Evolutionary conservation across 2,888 invertebrate species (phyloP), one percentile per base, ranked within the genome.

Genomic region (Platycheirus albimanus): DNA sequence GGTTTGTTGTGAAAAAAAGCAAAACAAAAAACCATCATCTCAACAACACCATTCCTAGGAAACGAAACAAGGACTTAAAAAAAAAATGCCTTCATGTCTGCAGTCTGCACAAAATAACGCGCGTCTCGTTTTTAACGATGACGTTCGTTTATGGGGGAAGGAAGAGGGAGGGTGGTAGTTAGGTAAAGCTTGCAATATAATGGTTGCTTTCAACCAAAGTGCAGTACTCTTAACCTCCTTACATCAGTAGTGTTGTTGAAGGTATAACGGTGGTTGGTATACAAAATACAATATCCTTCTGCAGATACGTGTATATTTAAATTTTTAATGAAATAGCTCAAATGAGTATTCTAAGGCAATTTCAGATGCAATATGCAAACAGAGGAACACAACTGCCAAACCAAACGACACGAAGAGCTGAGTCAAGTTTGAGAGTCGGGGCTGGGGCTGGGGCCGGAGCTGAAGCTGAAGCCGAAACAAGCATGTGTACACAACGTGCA

Each of bases 321-420:
- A 83, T 83, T 83, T 83, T 83, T 74, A 83, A 83, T 83, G 83
- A 83, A 83, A 83, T 83, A 83, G 72, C 83, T 74, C 56, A 67
- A 77, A 83, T 78, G 83, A 83, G 78, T n/a, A n/a, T 83, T 77
- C 69, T 78, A 74, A 74, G 83, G 78, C 72, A 83, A 83, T 83
- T 83, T 78, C 30, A 67, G 52, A 83, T 83, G 83, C 74, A 83
- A 78, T 76, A 81, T 81, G 71, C 81, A 81, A 81, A 72, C 71
- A 76, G 36, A n/a, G n/a, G n/a, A 74, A 71, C 38, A 20, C 11
- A 61, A 11, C 58, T 41, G 15, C 13, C 36, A 64, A 49, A 8
- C 30, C 30, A 33, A 33, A 24, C 24, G 24, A 3, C 3, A 24
- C 24, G 24, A 4, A 24, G 38, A 56, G 56, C 33, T 11, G 30